Evolutionary conservation across 2,113 vertebrate species (phyloP), one percentile per base, ranked within the genome.

Genomic region (Mola mola): DNA sequence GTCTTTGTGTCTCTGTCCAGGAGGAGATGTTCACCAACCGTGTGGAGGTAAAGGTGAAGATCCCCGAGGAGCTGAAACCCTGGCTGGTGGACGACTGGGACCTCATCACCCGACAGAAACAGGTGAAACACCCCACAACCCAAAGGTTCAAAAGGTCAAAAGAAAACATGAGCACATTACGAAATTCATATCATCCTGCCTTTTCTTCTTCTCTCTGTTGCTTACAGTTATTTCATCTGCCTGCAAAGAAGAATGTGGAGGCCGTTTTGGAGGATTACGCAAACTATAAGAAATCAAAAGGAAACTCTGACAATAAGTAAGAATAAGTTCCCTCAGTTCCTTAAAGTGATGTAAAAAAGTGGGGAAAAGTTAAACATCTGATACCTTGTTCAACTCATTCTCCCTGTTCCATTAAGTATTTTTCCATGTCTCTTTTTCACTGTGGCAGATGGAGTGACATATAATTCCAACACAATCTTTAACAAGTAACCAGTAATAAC

Each of bases 11-110:
- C n/a, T 8, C 12, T 66, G 9, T 66, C 3, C 78, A 99, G 96
- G 96, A 98, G 82, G 97, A 99, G 48, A 96, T 96, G 20, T 98
- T 98, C 88, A 95, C 96, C 89, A 99, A 97, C 91, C 93, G 97
- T 71, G 96, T 99, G 49, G 97, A 99, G 88, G 96, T 98, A 19
- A 98, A 99, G 66, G 96, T 98, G 44, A 99, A 98, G 85, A 98
- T 98, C 84, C 96, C 97, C 0, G 97, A 99, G 29, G 97, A 98
- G 85, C 87, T 99, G 48, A 99, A 99, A 75, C 96, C 96, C 0
- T 99, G 96, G 97, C 90, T 98, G 81, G 97, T 99, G 16, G 96
- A 99, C 56, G 97, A 99, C 89, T 99, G 97, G 96, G 97, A 99
- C 85, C 83, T 99, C 75, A 98, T 99, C 85, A 99, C 97, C 19